Conservation (phyloP, 2,888 invertebrate species). For the Gryllus longicercus region DNA sequence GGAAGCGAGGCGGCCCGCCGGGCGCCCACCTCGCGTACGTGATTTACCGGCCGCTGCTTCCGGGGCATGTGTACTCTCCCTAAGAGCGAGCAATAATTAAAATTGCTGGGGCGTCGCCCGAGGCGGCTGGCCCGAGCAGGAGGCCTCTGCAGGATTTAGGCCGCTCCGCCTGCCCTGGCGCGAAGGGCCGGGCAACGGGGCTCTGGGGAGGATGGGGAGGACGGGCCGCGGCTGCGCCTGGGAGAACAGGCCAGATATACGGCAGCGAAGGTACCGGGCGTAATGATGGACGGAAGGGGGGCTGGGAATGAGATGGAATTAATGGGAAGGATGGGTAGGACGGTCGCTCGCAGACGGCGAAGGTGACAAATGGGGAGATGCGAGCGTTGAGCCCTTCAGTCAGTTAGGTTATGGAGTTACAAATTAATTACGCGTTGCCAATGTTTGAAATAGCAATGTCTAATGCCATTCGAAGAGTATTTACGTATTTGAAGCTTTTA, state of each 20-base stretch:
- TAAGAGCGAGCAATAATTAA: constrained; percentile 10
- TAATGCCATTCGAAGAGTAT: too few species aligned
- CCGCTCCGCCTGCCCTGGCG: neutral
- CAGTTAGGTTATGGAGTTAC: too few species aligned
- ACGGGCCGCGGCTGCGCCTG: neutral
- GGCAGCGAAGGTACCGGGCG: too few species aligned
- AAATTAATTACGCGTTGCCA: too few species aligned
- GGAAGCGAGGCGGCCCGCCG: neutral
- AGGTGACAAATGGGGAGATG: too few species aligned
- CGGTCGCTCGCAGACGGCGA: too few species aligned
- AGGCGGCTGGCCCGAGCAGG: neutral
- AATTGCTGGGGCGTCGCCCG: neutral
- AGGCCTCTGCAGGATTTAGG: neutral
- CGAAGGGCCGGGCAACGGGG: neutral
- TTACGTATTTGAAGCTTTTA: too few species aligned
- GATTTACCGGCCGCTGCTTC: neutral
- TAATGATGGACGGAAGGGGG: too few species aligned
- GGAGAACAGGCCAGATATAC: neutral
- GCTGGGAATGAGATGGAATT: too few species aligned
- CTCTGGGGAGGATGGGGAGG: neutral
- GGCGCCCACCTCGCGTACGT: neutral
- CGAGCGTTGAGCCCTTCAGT: too few species aligned
- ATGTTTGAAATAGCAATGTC: too few species aligned
- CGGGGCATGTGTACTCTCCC: constrained; percentile 6
- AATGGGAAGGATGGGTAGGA: too few species aligned